phyloP scores from a whole-genome alignment of 2,113 vertebrate genomes.

The Amblyornis subalaris region DNA sequence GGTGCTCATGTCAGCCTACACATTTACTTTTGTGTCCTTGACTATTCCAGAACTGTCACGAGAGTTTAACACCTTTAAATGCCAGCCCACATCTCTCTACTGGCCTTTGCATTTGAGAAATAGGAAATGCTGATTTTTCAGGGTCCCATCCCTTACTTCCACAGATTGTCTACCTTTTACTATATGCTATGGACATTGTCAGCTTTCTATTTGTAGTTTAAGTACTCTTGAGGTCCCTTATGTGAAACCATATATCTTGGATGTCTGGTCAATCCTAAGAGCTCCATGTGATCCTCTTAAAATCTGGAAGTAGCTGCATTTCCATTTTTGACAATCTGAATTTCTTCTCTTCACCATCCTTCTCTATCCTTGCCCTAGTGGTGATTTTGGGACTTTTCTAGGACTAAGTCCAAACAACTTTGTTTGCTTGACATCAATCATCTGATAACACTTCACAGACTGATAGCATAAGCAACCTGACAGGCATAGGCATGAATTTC shows the following conservation, averaged over 20 bases:
- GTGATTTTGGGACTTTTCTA: neutral
- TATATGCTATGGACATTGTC: neutral
- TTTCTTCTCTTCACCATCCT: neutral
- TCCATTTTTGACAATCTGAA: neutral
- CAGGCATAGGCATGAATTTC: neutral
- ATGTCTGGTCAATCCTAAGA: neutral
- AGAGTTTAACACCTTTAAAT: neutral
- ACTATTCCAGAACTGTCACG: neutral
- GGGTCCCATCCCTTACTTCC: neutral
- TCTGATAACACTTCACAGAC: neutral
- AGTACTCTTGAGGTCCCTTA: neutral
- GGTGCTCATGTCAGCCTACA: neutral
- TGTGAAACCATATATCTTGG: neutral
- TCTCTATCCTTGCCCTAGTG: neutral
- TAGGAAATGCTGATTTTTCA: neutral
- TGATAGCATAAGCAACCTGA: neutral
- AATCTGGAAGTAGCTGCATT: neutral
- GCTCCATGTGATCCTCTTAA: neutral
- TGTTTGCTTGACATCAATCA: neutral
- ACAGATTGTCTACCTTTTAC: neutral
- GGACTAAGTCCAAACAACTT: neutral
- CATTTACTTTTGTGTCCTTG: neutral
- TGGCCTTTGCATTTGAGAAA: neutral
- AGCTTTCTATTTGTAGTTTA: neutral
- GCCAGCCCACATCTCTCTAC: neutral